Evolutionary conservation across 1,140 invertebrate species (phyloP), one percentile per base, ranked within the genome.

Genomic region (Hycleus phaleratus): DNA sequence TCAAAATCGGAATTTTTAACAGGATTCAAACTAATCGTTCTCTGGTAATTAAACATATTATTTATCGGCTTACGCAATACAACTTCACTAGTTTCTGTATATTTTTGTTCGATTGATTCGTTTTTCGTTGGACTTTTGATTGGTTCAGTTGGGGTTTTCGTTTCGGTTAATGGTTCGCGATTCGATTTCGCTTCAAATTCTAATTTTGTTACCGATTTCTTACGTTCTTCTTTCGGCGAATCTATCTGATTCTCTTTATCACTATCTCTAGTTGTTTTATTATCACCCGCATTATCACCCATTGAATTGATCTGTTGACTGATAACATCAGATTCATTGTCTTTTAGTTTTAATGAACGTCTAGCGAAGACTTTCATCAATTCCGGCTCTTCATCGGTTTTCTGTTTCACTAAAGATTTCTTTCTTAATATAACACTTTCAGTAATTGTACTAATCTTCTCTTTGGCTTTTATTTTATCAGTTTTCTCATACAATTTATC

Each of bases 321-420:
- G 26, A 81, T 66, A 26, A 75, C 72, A 49, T 82, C 81, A n/a
- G 77, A 79, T 61, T 86, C 85, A 5, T 70, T 71, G 63, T 88
- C 85, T 73, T 85, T 86, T 3, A 88, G 71, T 73, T 90, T 90
- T 0, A 90, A 73, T 2, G 87, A 90, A 52, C 86, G 73, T 40
- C 87, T 73, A 0, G 86, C 86, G 69, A 90, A 90, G 0, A 90
- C 87, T 75, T 88, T 88, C 78, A 89, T 83, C 25, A 90, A 70
- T 70, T 90, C 87, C 0, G 86, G 86, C 70, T 86, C 84, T 44
- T 86, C 82, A 51, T 86, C 83, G 72, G 75, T 59, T 62, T 71
- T 63, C 49, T 71, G 67, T 57, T 76, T 78, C 71, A 66, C 72
- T 73, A 50, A 75, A 52, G 72, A 83, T 74, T 78, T 85, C 72